A percentile compares a stretch with the other conserved stretches of the same genome.
Conservation (phyloP, 2,797 vertebrate species). For the Carduelis carduelis region DNA sequence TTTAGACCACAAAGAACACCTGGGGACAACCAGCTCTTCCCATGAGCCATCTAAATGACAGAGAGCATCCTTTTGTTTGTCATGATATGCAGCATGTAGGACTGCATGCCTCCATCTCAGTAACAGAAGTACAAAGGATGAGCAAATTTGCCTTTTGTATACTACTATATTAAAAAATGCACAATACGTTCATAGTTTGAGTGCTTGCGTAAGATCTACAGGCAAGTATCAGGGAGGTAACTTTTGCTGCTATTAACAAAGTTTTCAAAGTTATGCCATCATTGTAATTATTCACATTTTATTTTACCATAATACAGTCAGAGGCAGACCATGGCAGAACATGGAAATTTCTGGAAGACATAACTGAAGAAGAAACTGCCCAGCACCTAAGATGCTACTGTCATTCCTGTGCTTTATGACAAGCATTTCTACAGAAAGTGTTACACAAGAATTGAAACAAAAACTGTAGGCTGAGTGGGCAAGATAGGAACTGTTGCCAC, state of each 20-base stretch:
- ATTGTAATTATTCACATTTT: not conserved
- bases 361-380: not conserved
- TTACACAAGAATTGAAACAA: not conserved
- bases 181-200: not conserved
- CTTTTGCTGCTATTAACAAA: not conserved
- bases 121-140: not conserved
- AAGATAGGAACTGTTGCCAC: not conserved
- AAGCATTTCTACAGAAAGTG: not conserved
- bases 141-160: not conserved
- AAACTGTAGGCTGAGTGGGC: not conserved
- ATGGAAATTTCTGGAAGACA: fast-evolving
- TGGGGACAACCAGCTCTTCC: not conserved
- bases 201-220: not conserved
- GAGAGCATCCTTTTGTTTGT: not conserved
- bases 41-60: not conserved
- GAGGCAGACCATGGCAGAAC: not conserved
- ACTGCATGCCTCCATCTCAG: not conserved
- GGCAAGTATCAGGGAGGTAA: not conserved
- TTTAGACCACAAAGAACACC: not conserved
- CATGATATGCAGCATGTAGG: not conserved
- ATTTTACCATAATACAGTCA: not conserved
- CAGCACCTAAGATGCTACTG: not conserved
- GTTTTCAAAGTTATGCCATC: not conserved
- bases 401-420: not conserved
- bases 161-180: not conserved